Base-by-base conservation (phyloP, 2,113 vertebrate genomes). In the Tachycineta bicolor region DNA sequence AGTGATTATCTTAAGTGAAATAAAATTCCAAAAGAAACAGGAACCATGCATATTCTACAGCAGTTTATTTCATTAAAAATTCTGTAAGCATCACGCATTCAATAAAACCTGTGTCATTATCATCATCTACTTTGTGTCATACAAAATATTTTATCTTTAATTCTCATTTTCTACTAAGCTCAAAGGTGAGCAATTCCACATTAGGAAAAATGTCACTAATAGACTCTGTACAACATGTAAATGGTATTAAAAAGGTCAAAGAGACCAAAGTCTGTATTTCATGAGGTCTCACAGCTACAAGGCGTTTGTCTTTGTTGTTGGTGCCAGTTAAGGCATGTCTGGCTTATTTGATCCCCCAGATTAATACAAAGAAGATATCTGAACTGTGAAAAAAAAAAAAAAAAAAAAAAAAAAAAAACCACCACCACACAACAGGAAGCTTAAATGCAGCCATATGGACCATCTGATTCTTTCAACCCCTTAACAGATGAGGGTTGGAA, bases 351-450 rank as follows among this genome's bases (percentile, higher is more conserved):
- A 97, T 97, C 96, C 91, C 74, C 34, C 77, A 96, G 96, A 97
- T 97, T 96, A 95, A 96, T 96, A 97, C 93, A 90, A 96, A 96
- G 96, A 98, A 97, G 94, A 97, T 94, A 96, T 96, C 94, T 84
- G 92, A 97, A 97, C 95, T 97, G 95, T 86, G 94, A 97, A 97
- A 93, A 92, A 91, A 94, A 37, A 37, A 37, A 24, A 83, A 93
- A 39, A 37, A 37, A 56, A 22, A 23, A 24, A 83, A 93, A n/a
- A n/a, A n/a, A n/a, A n/a, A n/a, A n/a, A n/a, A n/a, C n/a, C n/a
- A n/a, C n/a, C n/a, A n/a, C n/a, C n/a, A 39, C 94, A 92, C 93
- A 98, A 97, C 96, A 97, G 97, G 96, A 97, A 97, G 96, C 95
- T 95, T 97, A 97, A 98, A 97, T 94, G 89, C 90, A 97, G 95